Conservation (phyloP, 2,888 invertebrate genomes). For the Osmoderma eremita region DNA sequence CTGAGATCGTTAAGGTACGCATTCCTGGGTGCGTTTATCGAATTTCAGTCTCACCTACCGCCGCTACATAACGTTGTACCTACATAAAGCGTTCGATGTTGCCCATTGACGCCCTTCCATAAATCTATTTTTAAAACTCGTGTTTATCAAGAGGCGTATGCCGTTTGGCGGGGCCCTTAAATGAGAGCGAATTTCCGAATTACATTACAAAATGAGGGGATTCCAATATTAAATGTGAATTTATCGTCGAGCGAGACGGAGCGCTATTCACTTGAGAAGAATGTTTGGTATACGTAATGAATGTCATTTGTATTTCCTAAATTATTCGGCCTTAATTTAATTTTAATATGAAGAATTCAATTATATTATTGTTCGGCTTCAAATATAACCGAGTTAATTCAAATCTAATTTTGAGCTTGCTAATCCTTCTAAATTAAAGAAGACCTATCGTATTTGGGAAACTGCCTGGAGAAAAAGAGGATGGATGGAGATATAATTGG, state of each 20-base stretch:
- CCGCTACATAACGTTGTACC: no score
- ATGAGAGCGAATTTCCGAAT: neutral
- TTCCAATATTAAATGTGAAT: neutral
- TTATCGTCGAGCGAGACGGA: neutral
- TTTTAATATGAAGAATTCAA: neutral
- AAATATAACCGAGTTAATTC: no score
- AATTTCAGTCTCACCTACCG: neutral
- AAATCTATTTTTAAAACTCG: constrained; percentile 14
- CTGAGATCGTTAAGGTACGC: constrained; percentile 16
- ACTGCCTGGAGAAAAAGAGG: no score
- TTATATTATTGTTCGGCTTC: no score
- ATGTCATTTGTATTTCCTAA: constrained; percentile 7
- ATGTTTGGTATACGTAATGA: neutral
- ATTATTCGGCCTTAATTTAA: constrained; percentile 10
- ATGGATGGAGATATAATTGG: no score
- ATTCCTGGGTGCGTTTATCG: neutral
- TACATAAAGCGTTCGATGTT: no score
- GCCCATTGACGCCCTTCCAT: neutral
- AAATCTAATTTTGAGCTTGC: no score
- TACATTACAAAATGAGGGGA: neutral
- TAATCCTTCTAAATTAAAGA: no score
- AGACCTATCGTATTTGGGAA: no score
- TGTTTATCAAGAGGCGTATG: neutral
- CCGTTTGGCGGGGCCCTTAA: neutral
- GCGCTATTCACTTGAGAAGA: neutral